Evolutionary conservation across 2,797 vertebrate species (phyloP).

Genomic region (Malacoctenus gilli): DNA sequence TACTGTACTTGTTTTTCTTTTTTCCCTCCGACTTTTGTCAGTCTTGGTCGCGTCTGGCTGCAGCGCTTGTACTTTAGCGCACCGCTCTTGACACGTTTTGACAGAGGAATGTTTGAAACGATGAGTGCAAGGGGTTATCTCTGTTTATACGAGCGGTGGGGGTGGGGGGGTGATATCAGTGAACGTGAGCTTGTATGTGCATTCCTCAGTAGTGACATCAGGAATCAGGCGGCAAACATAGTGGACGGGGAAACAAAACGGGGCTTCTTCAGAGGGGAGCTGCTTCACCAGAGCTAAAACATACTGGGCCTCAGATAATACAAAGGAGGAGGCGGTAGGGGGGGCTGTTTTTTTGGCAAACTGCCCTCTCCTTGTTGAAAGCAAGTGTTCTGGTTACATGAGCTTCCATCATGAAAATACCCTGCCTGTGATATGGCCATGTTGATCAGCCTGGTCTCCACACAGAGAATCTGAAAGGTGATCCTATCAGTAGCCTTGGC

Average conservation of each 20-base stretch:
- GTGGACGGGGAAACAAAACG: constrained; percentile 34
- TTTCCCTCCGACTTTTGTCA: constrained; percentile 55
- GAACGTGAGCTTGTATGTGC: constrained; percentile 39
- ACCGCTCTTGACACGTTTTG: constrained; percentile 32
- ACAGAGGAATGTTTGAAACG: constrained; percentile 56
- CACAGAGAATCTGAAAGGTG: constrained; percentile 20
- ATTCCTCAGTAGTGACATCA: constrained; percentile 76
- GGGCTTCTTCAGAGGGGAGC: constrained; percentile 44
- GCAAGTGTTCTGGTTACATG: constrained; percentile 42
- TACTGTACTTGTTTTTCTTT: constrained; percentile 76
- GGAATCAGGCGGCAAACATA: constrained; percentile 63
- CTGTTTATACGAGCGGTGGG: constrained; percentile 9
- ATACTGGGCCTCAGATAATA: constrained; percentile 43
- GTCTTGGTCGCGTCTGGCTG: constrained; percentile 54
- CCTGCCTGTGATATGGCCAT: constrained; percentile 16
- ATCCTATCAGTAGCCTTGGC: constrained; percentile 35
- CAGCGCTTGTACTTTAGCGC: constrained; percentile 18
- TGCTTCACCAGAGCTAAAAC: constrained; percentile 45
- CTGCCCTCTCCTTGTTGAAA: constrained; percentile 33
- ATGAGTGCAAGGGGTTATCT: constrained; percentile 56
- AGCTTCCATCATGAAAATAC: constrained; percentile 22
- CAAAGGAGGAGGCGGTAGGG: constrained; percentile 21
- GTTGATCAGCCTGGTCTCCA: constrained; percentile 22
- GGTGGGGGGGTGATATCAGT: neutral
- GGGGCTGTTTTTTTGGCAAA: constrained; percentile 50